Conservation (phyloP, 2,113 vertebrate species). For the Axis porcinus region DNA sequence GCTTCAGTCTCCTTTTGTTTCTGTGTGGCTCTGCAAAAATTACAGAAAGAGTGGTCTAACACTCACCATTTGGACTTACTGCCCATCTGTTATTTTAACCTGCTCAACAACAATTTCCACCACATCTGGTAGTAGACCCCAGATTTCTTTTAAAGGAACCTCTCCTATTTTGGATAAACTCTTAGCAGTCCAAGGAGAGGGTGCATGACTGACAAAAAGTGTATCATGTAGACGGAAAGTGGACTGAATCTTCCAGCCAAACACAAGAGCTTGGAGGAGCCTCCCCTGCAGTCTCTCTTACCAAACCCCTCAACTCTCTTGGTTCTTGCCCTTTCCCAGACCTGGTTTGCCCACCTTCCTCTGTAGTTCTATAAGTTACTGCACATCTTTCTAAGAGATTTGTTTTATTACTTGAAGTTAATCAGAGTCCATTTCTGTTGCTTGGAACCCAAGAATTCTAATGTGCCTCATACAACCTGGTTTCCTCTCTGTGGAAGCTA, state of each 20-base stretch:
- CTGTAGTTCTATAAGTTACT: not conserved
- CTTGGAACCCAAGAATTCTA: not conserved
- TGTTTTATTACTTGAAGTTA: not conserved
- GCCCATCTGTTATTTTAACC: conserved; percentile 19
- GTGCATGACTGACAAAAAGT: not conserved
- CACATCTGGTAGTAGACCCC: not conserved
- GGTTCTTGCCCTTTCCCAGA: not conserved
- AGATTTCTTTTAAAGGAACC: not conserved
- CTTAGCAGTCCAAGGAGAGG: not conserved
- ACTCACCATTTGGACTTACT: not conserved
- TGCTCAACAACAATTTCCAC: not conserved
- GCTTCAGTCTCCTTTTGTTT: not conserved
- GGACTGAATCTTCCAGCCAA: not conserved
- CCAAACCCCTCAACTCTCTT: not conserved
- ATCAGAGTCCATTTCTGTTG: not conserved
- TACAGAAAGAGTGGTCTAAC: not conserved
- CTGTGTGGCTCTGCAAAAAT: not conserved
- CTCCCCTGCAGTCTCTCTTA: not conserved
- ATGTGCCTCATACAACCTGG: not conserved
- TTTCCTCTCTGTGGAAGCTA: not conserved
- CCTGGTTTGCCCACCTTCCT: not conserved
- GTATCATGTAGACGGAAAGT: not conserved
- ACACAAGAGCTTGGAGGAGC: not conserved
- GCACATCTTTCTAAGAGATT: not conserved
- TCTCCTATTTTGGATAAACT: not conserved